A percentile compares a stretch with the other conserved stretches of the same genome.
Evolutionary conservation across 2,113 vertebrate genomes (phyloP).

Genomic region (Sander lucioperca): DNA sequence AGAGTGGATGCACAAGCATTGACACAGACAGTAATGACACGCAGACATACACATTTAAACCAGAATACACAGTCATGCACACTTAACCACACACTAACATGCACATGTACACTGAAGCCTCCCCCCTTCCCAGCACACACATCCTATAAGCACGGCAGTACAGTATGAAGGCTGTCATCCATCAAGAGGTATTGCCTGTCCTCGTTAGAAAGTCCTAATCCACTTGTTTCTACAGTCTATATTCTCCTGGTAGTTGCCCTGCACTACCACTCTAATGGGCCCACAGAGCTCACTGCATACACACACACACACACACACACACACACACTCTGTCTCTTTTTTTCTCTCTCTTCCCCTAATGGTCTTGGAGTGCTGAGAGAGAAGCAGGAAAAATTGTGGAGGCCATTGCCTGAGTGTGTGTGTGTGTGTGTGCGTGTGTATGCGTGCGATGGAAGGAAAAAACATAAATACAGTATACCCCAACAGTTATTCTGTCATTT

Average conservation of each 20-base stretch:
- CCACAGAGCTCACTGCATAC: slow-evolving; percentile 38
- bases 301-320: background rate
- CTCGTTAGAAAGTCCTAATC: slow-evolving; percentile 82
- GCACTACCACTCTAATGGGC: slow-evolving; percentile 62
- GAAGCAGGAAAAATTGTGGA: slow-evolving; percentile 27
- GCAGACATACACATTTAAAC: slow-evolving; percentile 33
- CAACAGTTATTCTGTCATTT: background rate
- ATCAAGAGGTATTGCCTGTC: slow-evolving; percentile 80
- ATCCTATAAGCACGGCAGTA: slow-evolving; percentile 36
- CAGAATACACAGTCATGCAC: slow-evolving; percentile 32
- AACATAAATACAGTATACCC: background rate
- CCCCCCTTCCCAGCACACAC: slow-evolving; percentile 34
- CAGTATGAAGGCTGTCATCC: slow-evolving; percentile 76
- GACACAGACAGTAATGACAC: slow-evolving; percentile 30
- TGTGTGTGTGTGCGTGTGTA: background rate
- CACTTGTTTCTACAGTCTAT: slow-evolving; percentile 80
- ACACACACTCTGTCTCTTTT: background rate
- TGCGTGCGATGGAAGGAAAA: background rate
- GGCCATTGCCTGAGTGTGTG: background rate
- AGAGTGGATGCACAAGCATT: slow-evolving; percentile 17
- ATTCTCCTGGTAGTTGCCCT: slow-evolving; percentile 70
- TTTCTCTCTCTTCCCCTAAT: slow-evolving; percentile 22
- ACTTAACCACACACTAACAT: slow-evolving; percentile 40
- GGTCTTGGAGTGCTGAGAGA: slow-evolving; percentile 31
- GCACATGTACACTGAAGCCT: slow-evolving; percentile 25